These are phyloP conservation scores for Habrosyne pyritoides DNA, from an alignment of 2,888 invertebrate species.

Conservation along the genomic window DNA sequence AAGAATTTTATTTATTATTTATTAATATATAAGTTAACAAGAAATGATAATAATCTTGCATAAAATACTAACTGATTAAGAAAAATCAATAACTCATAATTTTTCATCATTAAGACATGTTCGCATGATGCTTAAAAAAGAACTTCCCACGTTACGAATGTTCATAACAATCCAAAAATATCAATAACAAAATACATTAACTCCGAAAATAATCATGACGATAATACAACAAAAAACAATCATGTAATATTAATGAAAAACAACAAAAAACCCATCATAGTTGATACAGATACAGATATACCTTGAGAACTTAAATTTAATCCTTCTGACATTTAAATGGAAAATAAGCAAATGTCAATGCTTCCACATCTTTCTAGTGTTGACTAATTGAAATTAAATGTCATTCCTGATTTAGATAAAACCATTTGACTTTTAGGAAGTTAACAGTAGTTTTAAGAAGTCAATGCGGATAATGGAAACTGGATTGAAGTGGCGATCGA, in stretches of 20 bases:
- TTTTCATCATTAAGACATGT: background rate
- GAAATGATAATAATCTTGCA: background rate
- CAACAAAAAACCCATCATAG: slow-evolving; percentile 5
- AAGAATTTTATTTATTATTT: background rate
- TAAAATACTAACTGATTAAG: background rate
- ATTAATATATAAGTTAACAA: background rate
- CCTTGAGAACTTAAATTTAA: slow-evolving; percentile 50
- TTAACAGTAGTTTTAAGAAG: slow-evolving; percentile 13
- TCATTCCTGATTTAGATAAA: slow-evolving; percentile 67
- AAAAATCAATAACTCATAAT: background rate
- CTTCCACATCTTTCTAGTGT: slow-evolving; percentile 19
- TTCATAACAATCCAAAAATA: slow-evolving; percentile 25
- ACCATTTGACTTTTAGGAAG: slow-evolving; percentile 33
- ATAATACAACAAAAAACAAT: slow-evolving; percentile 12
- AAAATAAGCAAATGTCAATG: slow-evolving; percentile 61
- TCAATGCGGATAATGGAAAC: slow-evolving; percentile 5
- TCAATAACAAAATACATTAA: slow-evolving; percentile 16
- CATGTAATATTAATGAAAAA: slow-evolving; percentile 9
- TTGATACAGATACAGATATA: slow-evolving; percentile 43
- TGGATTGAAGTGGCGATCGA: slow-evolving; percentile 5
- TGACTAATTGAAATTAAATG: slow-evolving; percentile 67
- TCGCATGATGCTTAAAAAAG: background rate
- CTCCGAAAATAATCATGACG: slow-evolving; percentile 29
- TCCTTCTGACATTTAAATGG: slow-evolving; percentile 70
- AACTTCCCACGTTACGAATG: slow-evolving; percentile 5